These are phyloP conservation scores for Morpho achilles DNA, from an alignment of 2,888 invertebrate species.

Conservation along the genomic window DNA sequence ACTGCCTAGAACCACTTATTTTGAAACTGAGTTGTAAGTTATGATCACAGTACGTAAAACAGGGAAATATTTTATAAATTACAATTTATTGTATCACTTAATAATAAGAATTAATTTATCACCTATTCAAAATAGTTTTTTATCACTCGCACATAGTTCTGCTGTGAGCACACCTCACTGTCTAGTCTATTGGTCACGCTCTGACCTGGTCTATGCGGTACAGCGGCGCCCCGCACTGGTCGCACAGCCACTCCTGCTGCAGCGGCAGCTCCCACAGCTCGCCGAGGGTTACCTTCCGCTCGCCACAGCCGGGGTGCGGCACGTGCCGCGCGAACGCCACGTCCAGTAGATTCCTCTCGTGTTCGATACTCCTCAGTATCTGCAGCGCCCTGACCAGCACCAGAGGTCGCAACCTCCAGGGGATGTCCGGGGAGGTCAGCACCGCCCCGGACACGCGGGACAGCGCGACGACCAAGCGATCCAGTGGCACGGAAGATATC, in stretches of 20 bases:
- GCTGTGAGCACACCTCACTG: background rate
- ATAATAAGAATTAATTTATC: too few species aligned
- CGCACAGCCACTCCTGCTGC: conserved; percentile 27
- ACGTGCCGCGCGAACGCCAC: conserved; percentile 13
- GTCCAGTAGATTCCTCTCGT: conserved; percentile 20
- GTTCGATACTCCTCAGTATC: conserved; percentile 22
- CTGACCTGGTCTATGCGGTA: conserved; percentile 3
- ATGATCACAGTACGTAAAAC: too few species aligned
- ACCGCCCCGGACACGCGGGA: conserved; percentile 15
- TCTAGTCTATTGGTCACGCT: too few species aligned
- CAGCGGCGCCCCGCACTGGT: conserved; percentile 22
- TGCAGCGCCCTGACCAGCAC: conserved; percentile 15
- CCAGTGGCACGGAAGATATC: conserved; percentile 11
- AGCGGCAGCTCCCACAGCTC: conserved; percentile 29
- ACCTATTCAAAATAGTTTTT: background rate
- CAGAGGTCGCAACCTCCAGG: conserved; percentile 8
- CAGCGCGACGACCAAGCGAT: conserved; percentile 17
- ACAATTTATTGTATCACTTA: too few species aligned
- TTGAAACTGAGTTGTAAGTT: too few species aligned
- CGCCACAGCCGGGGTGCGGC: conserved; percentile 21
- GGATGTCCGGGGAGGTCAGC: conserved; percentile 11
- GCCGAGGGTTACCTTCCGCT: conserved; percentile 2
- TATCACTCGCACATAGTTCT: background rate
- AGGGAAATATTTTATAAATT: too few species aligned
- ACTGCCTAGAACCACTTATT: too few species aligned